Percentiles rank a stretch among this genome's conserved stretches.
Conservation (phyloP, 2,113 vertebrate species). For the Narcine bancroftii region DNA sequence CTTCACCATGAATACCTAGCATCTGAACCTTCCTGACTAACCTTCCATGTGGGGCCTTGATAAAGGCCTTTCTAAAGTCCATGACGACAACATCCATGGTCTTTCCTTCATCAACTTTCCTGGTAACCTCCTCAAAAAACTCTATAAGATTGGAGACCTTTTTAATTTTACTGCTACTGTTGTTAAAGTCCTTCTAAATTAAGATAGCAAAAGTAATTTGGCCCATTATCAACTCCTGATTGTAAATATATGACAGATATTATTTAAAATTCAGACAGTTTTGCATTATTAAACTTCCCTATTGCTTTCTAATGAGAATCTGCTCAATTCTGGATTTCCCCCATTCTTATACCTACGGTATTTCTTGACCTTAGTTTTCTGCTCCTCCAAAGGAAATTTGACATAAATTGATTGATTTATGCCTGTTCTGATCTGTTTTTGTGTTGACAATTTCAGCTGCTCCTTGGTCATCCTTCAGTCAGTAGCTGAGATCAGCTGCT, state of each 20-base stretch:
- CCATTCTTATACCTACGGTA: neutral
- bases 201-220: neutral
- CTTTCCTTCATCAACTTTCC: no score
- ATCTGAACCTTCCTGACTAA: no score
- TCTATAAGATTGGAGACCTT: no score
- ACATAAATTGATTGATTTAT: neutral
- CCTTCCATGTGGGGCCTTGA: no score
- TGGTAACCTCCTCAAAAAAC: no score
- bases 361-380: neutral
- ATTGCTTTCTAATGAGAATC: neutral
- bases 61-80: no score
- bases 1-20: no score
- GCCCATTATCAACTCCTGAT: neutral
- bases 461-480: neutral
- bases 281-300: neutral
- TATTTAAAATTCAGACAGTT: neutral
- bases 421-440: neutral
- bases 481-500: neutral
- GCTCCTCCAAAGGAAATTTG: neutral
- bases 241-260: neutral
- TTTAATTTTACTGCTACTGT: constrained; percentile 47
- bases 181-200: constrained; percentile 32
- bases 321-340: neutral
- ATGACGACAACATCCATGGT: no score
- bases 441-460: neutral